Conservation (phyloP, 1,140 invertebrate genomes). For the Pantala flavescens region DNA sequence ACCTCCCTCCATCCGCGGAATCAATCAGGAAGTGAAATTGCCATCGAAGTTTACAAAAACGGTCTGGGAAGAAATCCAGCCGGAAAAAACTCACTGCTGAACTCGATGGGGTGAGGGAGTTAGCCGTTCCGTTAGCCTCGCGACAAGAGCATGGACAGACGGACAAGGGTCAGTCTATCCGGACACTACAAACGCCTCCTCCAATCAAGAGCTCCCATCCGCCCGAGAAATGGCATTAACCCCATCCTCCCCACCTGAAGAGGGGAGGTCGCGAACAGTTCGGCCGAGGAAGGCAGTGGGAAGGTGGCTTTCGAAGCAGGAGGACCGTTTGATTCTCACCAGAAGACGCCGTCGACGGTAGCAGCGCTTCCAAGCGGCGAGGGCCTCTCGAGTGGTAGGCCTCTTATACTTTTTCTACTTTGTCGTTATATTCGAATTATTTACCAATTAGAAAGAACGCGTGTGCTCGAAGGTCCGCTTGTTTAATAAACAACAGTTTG, state of each 20-base stretch:
- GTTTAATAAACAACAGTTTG: no score
- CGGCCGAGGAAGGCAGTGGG: not conserved
- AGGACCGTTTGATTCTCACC: not conserved
- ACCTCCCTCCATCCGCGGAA: not conserved
- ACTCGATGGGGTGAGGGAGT: constrained; percentile 11
- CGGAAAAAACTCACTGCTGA: not conserved
- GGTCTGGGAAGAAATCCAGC: not conserved
- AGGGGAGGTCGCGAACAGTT: no score
- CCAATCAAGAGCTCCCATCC: not conserved
- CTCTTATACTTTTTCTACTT: no score
- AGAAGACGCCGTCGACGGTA: not conserved
- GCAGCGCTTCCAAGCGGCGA: not conserved
- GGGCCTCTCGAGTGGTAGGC: no score
- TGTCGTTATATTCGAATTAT: no score
- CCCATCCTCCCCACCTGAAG: not conserved
- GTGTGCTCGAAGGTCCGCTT: no score
- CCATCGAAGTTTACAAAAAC: not conserved
- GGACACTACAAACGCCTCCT: not conserved
- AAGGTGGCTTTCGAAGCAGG: not conserved
- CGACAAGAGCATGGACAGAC: constrained; percentile 24
- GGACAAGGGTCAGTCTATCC: constrained; percentile 27
- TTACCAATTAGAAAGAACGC: no score
- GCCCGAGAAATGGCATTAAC: not conserved
- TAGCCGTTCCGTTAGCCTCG: constrained; percentile 14
- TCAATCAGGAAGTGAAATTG: constrained; percentile 9